Evolutionary conservation across 2,797 vertebrate species (phyloP).

Genomic region (Chaunax sp.): DNA sequence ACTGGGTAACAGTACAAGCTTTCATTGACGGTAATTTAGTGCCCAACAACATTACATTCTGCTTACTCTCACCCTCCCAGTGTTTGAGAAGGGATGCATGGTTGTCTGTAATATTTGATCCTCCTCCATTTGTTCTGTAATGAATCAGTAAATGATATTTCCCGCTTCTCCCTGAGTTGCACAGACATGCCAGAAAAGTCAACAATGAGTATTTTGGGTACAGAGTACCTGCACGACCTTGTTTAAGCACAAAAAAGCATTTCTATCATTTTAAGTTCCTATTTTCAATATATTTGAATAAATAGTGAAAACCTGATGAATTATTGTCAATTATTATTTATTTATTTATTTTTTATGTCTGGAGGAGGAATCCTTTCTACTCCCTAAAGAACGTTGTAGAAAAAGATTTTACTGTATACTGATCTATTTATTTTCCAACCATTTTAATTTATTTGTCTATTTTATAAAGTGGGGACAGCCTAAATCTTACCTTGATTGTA

Average conservation of each 20-base stretch:
- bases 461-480: no score
- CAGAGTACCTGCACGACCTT: background rate
- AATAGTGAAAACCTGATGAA: background rate
- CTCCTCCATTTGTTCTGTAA: slow-evolving; percentile 66
- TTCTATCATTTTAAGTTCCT: background rate
- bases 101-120: slow-evolving; percentile 56
- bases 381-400: background rate
- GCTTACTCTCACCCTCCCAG: slow-evolving; percentile 56
- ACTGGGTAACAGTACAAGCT: slow-evolving; percentile 75
- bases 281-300: slow-evolving; percentile 3
- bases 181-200: slow-evolving; percentile 61
- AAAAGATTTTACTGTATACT: no score
- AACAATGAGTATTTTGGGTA: slow-evolving; percentile 63
- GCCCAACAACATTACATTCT: slow-evolving; percentile 71
- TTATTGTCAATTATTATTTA: background rate
- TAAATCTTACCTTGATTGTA: no score
- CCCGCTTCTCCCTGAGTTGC: slow-evolving; percentile 63
- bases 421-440: no score
- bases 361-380: background rate
- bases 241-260: background rate
- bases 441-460: no score
- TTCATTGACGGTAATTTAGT: slow-evolving; percentile 80
- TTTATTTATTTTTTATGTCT: background rate
- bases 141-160: slow-evolving; percentile 74
- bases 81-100: slow-evolving; percentile 59